Evolutionary conservation across 2,888 invertebrate species (phyloP).

Genomic region (Petrolisthes manimaculis): DNA sequence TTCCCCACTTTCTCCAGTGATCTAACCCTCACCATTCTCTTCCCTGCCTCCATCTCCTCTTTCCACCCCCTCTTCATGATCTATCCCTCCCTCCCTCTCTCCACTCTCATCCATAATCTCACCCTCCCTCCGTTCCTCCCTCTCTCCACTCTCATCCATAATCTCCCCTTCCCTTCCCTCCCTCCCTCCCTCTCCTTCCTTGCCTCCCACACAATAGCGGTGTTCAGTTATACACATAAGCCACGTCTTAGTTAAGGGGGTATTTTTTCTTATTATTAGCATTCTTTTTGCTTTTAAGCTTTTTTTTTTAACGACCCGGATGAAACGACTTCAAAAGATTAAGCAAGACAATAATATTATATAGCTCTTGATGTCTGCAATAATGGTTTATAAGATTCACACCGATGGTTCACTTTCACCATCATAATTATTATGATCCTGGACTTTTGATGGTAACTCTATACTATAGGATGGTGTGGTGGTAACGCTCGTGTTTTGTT

Average conservation of each 20-base stretch:
- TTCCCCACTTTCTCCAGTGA: background rate
- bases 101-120: background rate
- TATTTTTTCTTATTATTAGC: too few relatives aligned
- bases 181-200: background rate
- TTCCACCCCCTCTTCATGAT: background rate
- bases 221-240: background rate
- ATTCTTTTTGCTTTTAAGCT: too few relatives aligned
- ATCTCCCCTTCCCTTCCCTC: slow-evolving; percentile 2
- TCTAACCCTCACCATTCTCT: background rate
- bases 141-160: background rate
- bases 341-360: too few relatives aligned
- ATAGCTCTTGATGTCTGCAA: too few relatives aligned
- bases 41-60: background rate
- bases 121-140: background rate
- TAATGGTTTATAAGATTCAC: too few relatives aligned
- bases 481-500: too few relatives aligned
- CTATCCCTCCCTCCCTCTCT: background rate
- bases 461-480: too few relatives aligned
- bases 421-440: too few relatives aligned
- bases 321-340: too few relatives aligned
- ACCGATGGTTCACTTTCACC: too few relatives aligned
- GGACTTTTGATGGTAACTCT: too few relatives aligned
- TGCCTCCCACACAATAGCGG: background rate
- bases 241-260: background rate
- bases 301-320: too few relatives aligned